phyloP scores from a whole-genome alignment of 2,888 invertebrate genomes.

The Melipona beecheii region DNA sequence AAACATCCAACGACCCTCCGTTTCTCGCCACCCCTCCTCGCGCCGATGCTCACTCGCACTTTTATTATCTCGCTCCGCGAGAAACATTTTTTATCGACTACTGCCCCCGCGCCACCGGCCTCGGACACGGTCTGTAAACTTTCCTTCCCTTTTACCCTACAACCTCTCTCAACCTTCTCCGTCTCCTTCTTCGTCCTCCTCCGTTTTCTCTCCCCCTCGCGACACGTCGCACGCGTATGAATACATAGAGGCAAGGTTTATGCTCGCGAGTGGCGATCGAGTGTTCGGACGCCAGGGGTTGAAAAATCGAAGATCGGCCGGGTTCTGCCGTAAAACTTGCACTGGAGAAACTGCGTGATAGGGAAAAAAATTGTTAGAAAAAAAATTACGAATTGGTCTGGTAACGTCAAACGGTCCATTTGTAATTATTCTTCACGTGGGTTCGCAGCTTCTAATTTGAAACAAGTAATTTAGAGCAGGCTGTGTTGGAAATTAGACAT shows the following conservation, averaged over 20 bases:
- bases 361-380: no score
- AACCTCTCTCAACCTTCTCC: slow-evolving; percentile 26
- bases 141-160: slow-evolving; percentile 59
- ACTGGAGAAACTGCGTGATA: no score
- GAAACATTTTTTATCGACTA: slow-evolving; percentile 81
- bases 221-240: slow-evolving; percentile 62
- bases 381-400: no score
- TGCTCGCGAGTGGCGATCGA: slow-evolving; percentile 45
- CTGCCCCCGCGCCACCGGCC: slow-evolving; percentile 66
- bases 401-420: no score
- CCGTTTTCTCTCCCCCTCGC: slow-evolving; percentile 27
- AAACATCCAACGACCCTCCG: slow-evolving; percentile 75
- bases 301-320: not conserved
- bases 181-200: slow-evolving; percentile 19
- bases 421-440: no score
- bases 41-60: slow-evolving; percentile 76
- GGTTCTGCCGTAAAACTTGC: not conserved
- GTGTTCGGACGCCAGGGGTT: slow-evolving; percentile 13
- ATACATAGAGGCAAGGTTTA: slow-evolving; percentile 64
- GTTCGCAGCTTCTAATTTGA: no score
- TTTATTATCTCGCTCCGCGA: slow-evolving; percentile 79
- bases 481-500: no score
- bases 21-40: slow-evolving; percentile 35
- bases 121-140: slow-evolving; percentile 79
- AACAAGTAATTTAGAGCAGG: no score